These are phyloP conservation scores for Acomys russatus DNA, from an alignment of 2,797 vertebrate species.

Conservation along the genomic window DNA sequence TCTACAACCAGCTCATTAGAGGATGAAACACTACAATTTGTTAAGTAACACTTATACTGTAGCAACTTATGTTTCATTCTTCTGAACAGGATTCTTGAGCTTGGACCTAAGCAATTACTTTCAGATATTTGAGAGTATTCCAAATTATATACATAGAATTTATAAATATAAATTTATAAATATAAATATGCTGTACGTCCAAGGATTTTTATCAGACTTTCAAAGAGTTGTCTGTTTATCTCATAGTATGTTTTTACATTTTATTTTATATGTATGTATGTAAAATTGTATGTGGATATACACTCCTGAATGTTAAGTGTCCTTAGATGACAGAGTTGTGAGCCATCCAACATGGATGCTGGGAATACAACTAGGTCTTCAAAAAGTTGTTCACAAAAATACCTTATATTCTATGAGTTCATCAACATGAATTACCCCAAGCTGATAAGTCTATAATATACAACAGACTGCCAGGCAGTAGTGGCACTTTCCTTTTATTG, in stretches of 20 bases:
- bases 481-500: background rate
- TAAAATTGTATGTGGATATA: background rate
- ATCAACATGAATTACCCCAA: conserved; percentile 49
- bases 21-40: background rate
- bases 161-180: background rate
- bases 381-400: conserved; percentile 18
- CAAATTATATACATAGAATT: conserved; percentile 19
- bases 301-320: background rate
- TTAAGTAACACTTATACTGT: background rate
- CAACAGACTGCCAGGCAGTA: background rate
- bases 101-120: conserved; percentile 30
- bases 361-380: background rate
- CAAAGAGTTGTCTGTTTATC: conserved; percentile 29
- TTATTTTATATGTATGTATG: too few species aligned
- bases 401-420: conserved; percentile 23
- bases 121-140: conserved; percentile 18
- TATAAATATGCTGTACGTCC: conserved; percentile 32
- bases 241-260: conserved; percentile 59
- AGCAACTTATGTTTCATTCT: conserved; percentile 28
- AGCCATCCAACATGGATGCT: background rate
- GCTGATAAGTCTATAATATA: background rate
- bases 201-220: conserved; percentile 62
- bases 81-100: conserved; percentile 41
- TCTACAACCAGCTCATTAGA: conserved; percentile 31
- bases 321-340: background rate